Evolutionary conservation across 2,113 vertebrate species (phyloP), one percentile per base, ranked within the genome.

Genomic region (Podilymbus podiceps): DNA sequence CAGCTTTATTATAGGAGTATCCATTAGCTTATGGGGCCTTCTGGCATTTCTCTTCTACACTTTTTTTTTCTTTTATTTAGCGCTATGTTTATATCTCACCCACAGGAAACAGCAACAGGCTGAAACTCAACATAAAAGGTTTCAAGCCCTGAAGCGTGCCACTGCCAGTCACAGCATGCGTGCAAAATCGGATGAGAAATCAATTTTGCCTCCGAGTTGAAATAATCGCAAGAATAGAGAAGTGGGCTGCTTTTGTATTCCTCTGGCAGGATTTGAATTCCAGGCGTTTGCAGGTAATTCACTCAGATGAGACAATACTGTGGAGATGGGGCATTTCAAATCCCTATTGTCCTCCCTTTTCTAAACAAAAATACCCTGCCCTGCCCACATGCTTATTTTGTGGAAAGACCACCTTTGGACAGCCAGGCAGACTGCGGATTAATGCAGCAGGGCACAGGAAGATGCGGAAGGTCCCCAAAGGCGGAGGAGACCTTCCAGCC

Each of bases 61-160:
- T 25, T 47, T 28, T 15, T 40, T n/a, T 47, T 11, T 4, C 44
- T 74, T 94, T 92, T 92, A 81, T 95, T 88, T 60, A 95, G 88
- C 0, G 0, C 53, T 75, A 55, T 79, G 71, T 93, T 96, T 93
- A 46, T 69, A 84, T 67, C 77, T 79, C 42, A 81, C 55, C 69
- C 86, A 82, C 42, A 89, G 89, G 86, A 97, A 81, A 66, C 88
- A 62, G 91, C 94, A 89, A 93, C 58, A 92, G 90, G 49, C 74
- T 92, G 85, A 66, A 96, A 76, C 59, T 60, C 91, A 77, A 79
- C 56, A 60, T 91, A 85, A 96, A 86, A 96, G 94, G 79, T 77
- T 96, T 95, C 81, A 95, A 73, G 94, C 72, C 95, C 95, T 62
- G 88, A n/a, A 96, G 96, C 86, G 0, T 86, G 86, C 50, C 74